Evolutionary conservation across 1,140 invertebrate genomes (phyloP).

Genomic region (Pissodes strobi): DNA sequence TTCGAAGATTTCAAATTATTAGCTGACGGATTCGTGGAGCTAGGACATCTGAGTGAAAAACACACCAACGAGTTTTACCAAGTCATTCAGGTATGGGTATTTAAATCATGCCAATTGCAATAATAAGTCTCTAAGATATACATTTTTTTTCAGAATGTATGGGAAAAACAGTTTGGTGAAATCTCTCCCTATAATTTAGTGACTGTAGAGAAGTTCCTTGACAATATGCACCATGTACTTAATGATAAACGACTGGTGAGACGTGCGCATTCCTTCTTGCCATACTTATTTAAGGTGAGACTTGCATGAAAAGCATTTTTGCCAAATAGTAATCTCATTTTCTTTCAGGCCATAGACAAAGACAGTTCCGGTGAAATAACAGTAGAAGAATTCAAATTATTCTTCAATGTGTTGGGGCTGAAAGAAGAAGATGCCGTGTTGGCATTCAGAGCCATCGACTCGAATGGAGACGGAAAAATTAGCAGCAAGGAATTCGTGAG

Average conservation of each 20-base stretch:
- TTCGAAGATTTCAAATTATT: conserved; percentile 79
- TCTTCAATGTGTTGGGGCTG: conserved; percentile 78
- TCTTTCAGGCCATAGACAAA: conserved; percentile 75
- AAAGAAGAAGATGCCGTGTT: conserved; percentile 73
- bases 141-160: conserved; percentile 64
- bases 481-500: conserved; percentile 77
- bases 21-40: conserved; percentile 70
- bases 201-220: conserved; percentile 77
- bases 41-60: conserved; percentile 69
- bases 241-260: conserved; percentile 74
- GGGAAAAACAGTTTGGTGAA: conserved; percentile 83
- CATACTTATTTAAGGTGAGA: conserved; percentile 77
- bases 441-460: conserved; percentile 77
- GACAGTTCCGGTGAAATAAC: conserved; percentile 77
- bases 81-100: conserved; percentile 63
- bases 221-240: conserved; percentile 78
- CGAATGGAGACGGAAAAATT: conserved; percentile 75
- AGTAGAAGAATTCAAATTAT: conserved; percentile 79
- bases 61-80: conserved; percentile 68
- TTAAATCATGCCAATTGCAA: not conserved
- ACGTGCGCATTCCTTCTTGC: conserved; percentile 74
- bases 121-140: too few relatives aligned
- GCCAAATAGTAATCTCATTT: not conserved
- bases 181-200: conserved; percentile 79
- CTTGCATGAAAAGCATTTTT: too few relatives aligned